Evolutionary conservation across 2,888 invertebrate species (phyloP).

Genomic region (Agrochola lota): DNA sequence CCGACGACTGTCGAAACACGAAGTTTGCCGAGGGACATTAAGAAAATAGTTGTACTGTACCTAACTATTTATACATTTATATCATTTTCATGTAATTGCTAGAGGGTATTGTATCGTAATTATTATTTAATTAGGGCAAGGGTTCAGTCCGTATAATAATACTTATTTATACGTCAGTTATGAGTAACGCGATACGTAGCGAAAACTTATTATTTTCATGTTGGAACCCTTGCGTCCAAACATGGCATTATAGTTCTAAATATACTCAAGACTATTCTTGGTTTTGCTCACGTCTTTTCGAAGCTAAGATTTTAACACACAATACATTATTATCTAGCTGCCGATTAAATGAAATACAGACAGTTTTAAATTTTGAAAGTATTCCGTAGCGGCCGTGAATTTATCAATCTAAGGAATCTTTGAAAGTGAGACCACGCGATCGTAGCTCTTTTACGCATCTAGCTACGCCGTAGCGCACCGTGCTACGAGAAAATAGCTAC

Average conservation of each 20-base stretch:
- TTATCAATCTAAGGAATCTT: not conserved
- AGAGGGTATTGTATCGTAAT: constrained; percentile 32
- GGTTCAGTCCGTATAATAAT: constrained; percentile 35
- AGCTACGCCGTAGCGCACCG: constrained; percentile 20
- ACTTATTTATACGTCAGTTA: constrained; percentile 8
- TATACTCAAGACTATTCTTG: not conserved
- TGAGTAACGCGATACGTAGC: constrained; percentile 36
- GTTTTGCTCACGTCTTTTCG: not conserved
- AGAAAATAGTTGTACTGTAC: no score
- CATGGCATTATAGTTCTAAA: not conserved
- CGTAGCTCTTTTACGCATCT: constrained; percentile 8
- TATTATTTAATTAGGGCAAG: constrained; percentile 57
- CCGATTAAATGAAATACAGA: not conserved
- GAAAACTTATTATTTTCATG: constrained; percentile 25
- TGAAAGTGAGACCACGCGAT: no score
- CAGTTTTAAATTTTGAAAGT: not conserved
- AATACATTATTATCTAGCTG: no score
- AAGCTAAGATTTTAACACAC: not conserved
- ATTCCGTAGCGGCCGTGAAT: not conserved
- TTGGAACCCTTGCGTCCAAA: not conserved
- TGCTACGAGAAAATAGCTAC: constrained; percentile 2
- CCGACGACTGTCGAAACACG: no score
- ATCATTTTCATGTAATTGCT: constrained; percentile 10
- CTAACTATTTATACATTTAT: not conserved
- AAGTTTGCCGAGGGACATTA: no score